phyloP scores from a whole-genome alignment of 1,140 invertebrate species.

The Heliconius nattereri region DNA sequence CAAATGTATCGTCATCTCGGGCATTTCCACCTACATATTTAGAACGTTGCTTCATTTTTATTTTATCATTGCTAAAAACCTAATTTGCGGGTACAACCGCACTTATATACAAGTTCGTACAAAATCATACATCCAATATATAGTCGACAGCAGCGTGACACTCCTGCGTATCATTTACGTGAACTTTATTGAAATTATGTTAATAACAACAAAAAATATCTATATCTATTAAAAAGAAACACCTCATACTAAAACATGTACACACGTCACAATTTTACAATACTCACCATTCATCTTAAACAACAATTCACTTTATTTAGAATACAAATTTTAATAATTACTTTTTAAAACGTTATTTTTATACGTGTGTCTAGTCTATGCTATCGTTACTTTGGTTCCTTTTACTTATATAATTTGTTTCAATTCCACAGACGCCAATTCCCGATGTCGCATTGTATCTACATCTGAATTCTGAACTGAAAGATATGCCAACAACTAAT shows the following conservation, averaged over 20 bases:
- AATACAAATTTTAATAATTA: conserved; percentile 34
- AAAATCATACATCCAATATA: conserved; percentile 21
- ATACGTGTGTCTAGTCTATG: conserved; percentile 48
- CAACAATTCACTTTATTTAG: conserved; percentile 28
- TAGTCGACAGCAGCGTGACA: conserved; percentile 28
- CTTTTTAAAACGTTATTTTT: conserved; percentile 44
- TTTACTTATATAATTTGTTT: conserved; percentile 58
- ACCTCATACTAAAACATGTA: conserved; percentile 23
- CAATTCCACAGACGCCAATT: conserved; percentile 64
- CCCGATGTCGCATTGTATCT: conserved; percentile 34
- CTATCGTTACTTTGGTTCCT: conserved; percentile 70
- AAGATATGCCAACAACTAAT: conserved; percentile 2
- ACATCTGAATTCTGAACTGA: conserved; percentile 14
- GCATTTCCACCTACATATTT: conserved; percentile 37
- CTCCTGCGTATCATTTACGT: not conserved
- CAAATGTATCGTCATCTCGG: conserved; percentile 31
- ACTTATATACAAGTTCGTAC: conserved; percentile 37
- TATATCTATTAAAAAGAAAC: conserved; percentile 15
- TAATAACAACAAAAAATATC: conserved; percentile 17
- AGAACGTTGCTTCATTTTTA: conserved; percentile 42
- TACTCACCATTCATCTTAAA: conserved; percentile 30
- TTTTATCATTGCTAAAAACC: conserved; percentile 31
- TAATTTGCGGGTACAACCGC: conserved; percentile 29
- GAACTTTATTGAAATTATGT: conserved; percentile 20
- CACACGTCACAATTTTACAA: conserved; percentile 27